phyloP scores from a whole-genome alignment of 1,140 invertebrate species.

The Monochamus saltuarius region DNA sequence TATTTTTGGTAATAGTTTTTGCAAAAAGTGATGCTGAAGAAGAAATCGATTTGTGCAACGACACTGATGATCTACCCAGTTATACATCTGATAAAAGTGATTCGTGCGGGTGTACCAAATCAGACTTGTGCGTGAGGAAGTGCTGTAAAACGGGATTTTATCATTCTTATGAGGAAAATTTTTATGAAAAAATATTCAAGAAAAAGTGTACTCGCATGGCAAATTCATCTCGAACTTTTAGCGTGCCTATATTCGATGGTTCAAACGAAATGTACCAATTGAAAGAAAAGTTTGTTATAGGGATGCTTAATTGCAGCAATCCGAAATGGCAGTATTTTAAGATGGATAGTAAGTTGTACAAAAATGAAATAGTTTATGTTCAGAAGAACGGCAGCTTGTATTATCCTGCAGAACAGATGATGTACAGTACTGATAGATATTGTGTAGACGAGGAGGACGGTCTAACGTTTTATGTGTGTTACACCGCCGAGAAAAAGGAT shows the following conservation, averaged over 20 bases:
- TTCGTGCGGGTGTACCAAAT: conserved; percentile 5
- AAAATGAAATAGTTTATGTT: too few relatives aligned
- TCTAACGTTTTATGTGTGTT: too few relatives aligned
- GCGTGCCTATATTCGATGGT: not conserved
- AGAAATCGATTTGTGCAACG: too few relatives aligned
- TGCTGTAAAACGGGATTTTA: conserved; percentile 14
- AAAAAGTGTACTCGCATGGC: not conserved
- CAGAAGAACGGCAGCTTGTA: too few relatives aligned
- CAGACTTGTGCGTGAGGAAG: conserved; percentile 8
- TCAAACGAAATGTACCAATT: not conserved
- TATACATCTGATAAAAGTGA: not conserved
- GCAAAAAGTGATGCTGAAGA: too few relatives aligned
- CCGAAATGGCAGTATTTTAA: too few relatives aligned
- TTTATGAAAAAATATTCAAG: not conserved
- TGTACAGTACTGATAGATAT: too few relatives aligned
- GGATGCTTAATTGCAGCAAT: not conserved
- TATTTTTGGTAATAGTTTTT: too few relatives aligned
- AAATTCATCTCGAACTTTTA: not conserved
- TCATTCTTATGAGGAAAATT: not conserved
- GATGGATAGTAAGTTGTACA: too few relatives aligned
- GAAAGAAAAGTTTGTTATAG: not conserved
- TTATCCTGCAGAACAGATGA: too few relatives aligned
- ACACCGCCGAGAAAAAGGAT: too few relatives aligned
- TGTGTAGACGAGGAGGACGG: too few relatives aligned
- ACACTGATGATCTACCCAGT: not conserved